A percentile compares a stretch with the other conserved stretches of the same genome.
phyloP scores from a whole-genome alignment of 2,797 vertebrate species.

The Amazona ochrocephala region DNA sequence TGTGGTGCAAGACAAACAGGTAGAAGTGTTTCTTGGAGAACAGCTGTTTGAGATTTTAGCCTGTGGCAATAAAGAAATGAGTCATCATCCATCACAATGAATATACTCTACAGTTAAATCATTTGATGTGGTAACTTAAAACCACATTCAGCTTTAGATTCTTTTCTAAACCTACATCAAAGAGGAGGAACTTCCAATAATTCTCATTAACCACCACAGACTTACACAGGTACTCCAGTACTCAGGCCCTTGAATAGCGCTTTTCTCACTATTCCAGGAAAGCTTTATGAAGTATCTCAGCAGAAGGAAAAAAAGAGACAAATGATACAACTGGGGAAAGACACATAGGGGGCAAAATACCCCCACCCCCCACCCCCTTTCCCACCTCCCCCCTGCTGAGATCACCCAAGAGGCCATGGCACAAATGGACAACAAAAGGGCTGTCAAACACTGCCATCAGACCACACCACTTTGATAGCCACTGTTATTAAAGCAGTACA shows the following conservation, averaged over 20 bases:
- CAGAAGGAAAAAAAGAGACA: background rate
- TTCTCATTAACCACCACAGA: constrained; percentile 3
- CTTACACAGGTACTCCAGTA: background rate
- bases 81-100: constrained; percentile 46
- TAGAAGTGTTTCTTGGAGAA: constrained; percentile 1
- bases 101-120: background rate
- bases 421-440: background rate
- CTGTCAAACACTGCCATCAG: background rate
- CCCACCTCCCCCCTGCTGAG: background rate
- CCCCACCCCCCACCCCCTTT: no score
- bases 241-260: background rate
- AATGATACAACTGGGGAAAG: rapidly evolving
- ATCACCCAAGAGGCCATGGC: background rate
- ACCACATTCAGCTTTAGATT: constrained; percentile 51
- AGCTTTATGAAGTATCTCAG: background rate
- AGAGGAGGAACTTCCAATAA: constrained; percentile 24
- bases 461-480: background rate
- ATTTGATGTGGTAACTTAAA: constrained; percentile 66
- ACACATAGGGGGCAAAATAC: background rate
- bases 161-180: constrained; percentile 51
- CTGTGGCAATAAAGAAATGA: constrained; percentile 39
- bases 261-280: background rate
- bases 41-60: background rate
- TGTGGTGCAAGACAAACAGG: constrained; percentile 41
- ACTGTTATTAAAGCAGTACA: rapidly evolving